These are phyloP conservation scores for Malaclemys terrapin DNA, from an alignment of 2,113 vertebrate species.

Conservation along the genomic window DNA sequence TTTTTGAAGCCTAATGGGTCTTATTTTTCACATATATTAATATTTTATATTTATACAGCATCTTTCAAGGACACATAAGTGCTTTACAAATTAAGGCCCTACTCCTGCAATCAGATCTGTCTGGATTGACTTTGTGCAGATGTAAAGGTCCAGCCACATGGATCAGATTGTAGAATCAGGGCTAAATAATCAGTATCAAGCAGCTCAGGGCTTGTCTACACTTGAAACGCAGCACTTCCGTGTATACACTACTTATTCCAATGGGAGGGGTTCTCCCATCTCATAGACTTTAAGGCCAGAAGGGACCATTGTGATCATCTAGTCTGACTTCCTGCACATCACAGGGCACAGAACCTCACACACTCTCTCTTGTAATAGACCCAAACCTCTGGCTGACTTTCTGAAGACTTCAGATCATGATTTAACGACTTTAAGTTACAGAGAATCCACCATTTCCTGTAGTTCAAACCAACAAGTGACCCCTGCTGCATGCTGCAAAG, in stretches of 20 bases:
- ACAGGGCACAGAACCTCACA: neutral
- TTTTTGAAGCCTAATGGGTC: neutral
- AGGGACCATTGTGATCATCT: neutral
- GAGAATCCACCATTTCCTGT: neutral
- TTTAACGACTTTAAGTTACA: neutral
- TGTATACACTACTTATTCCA: neutral
- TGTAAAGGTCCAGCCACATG: neutral
- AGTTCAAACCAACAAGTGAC: neutral
- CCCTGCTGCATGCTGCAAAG: neutral
- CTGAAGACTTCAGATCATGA: neutral
- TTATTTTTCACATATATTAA: neutral
- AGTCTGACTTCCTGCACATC: neutral
- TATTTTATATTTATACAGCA: neutral
- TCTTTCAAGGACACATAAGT: neutral
- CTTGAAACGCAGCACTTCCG: neutral
- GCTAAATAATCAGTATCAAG: neutral
- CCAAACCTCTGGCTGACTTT: neutral
- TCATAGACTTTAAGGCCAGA: neutral
- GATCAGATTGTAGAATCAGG: constrained; percentile 6
- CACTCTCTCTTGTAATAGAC: neutral
- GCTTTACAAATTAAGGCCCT: neutral
- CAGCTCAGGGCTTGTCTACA: neutral
- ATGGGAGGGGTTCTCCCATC: neutral
- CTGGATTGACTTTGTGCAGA: neutral
- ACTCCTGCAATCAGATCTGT: neutral